Base-by-base conservation (phyloP, 2,888 invertebrate genomes). In the Dynastes grantii region DNA sequence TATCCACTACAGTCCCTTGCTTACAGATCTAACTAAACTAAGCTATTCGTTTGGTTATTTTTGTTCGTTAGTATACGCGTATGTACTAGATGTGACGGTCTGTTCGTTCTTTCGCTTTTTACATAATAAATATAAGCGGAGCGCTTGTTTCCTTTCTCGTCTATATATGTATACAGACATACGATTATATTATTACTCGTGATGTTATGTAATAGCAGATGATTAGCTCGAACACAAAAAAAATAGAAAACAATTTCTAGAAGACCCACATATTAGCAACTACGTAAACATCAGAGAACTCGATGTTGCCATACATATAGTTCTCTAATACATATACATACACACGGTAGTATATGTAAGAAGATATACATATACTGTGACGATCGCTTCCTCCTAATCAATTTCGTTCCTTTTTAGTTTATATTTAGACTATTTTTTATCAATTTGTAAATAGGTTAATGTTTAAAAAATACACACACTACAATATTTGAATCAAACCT, bases 191-290 rank as follows among this genome's bases (percentile, higher is more conserved):
- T 61, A 75, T 61, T 75, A 75, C 63, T 75, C 73, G 73, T 61
- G 73, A 75, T 63, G 29, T 75, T 75, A 75, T 61, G 73, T 75
- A 75, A 75, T 29, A 61, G 16, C 61, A 63, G 73, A 75, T 75
- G 73, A 75, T 75, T 75, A 61, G 61, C 73, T 75, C 45, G 63
- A 13, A 75, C 27, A 75, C 61, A 75, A 61, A 61, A 45, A 55
- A 75, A 75, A 61, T 29, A 22, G 63, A 75, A 75, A 75, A 75
- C 73, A 75, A 75, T 61, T 75, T 75, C 61, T 61, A 75, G 73
- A 73, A 73, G 73, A 73, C 73, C 73, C 73, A 73, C 73, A 73
- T 73, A 67, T 73, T 40, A 55, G 37, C 29, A 51, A 68, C 27
- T 73, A 70, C 40, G 58, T 73, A 37, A 58, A 58, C 58, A 73